Evolutionary conservation across 2,113 vertebrate genomes (phyloP), one percentile per base, ranked within the genome.

Genomic region (Grammomys dolichurus): DNA sequence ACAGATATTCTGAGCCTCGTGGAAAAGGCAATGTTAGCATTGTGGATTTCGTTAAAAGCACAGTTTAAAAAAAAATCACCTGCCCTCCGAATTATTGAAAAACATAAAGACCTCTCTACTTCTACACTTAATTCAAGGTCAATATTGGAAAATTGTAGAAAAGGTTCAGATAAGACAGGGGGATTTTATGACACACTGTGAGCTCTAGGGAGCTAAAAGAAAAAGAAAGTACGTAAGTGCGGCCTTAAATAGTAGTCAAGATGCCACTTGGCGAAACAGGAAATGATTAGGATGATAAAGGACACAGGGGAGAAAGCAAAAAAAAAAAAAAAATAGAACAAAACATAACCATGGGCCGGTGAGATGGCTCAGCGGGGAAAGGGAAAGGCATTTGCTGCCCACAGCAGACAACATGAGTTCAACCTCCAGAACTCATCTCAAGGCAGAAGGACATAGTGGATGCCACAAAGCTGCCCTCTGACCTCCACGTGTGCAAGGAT

Each of bases 1-100:
- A 76, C n/a, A 96, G 84, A 85, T 94, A 90, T 88, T 69, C 67
- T 72, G 73, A 81, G 0, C 86, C 5, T 86, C 87, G 67, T 31
- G 4, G 24, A 73, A 28, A 92, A 76, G 12, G 0, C 7, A 58
- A 13, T 77, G 19, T 75, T 75, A 89, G 48, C 33, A 63, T 63
- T 70, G 40, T 54, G 36, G 91, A 69, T 0, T 26, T 73, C 20
- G 69, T 84, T 73, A 40, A 72, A 82, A 84, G 56, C 67, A 28
- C 51, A 84, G 26, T 51, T 54, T 6, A 33, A 69, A 69, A 33
- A 67, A 91, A 96, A 40, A 95, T 86, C 16, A 58, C 5, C 84
- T 77, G 2, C 9, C 17, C 46, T 88, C 51, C 87, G 87, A 92
- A 90, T 76, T 22, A 94, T 89, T 36, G 28, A 22, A 89, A 96